phyloP scores from a whole-genome alignment of 2,113 vertebrate species.

The Euleptes europaea region DNA sequence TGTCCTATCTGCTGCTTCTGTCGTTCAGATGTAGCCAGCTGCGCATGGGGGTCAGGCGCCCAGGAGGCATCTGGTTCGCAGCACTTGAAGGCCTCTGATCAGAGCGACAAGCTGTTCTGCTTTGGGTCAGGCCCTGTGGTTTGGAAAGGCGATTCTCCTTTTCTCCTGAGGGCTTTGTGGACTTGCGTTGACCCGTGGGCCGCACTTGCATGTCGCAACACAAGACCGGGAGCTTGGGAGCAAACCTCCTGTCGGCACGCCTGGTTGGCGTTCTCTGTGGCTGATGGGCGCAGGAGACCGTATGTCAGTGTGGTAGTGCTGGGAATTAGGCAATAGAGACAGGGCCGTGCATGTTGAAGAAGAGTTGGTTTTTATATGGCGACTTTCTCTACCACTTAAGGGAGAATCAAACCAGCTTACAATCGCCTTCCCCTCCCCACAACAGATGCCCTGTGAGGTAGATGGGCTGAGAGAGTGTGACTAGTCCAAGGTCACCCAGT shows the following conservation, averaged over 20 bases:
- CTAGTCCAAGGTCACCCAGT: no score
- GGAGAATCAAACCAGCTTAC: no score
- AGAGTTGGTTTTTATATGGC: no score
- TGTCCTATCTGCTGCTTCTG: background rate
- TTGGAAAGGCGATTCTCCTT: background rate
- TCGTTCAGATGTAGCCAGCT: background rate
- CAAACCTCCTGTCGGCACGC: background rate
- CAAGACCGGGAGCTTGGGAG: rapidly evolving
- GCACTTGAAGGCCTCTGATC: background rate
- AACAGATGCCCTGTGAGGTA: no score
- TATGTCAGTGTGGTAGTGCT: background rate
- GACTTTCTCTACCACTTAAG: no score
- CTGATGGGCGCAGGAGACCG: background rate
- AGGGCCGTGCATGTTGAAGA: no score
- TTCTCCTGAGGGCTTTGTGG: background rate
- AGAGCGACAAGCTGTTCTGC: background rate
- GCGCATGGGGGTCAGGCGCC: no score
- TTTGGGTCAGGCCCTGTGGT: background rate
- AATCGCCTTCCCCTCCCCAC: no score
- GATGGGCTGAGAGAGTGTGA: no score
- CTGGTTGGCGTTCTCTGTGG: background rate
- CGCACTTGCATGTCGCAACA: background rate
- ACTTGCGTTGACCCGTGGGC: background rate
- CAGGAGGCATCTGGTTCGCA: background rate
- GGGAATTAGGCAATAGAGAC: background rate